phyloP scores from a whole-genome alignment of 2,888 invertebrate genomes.

The Lacanobia wlatinum region DNA sequence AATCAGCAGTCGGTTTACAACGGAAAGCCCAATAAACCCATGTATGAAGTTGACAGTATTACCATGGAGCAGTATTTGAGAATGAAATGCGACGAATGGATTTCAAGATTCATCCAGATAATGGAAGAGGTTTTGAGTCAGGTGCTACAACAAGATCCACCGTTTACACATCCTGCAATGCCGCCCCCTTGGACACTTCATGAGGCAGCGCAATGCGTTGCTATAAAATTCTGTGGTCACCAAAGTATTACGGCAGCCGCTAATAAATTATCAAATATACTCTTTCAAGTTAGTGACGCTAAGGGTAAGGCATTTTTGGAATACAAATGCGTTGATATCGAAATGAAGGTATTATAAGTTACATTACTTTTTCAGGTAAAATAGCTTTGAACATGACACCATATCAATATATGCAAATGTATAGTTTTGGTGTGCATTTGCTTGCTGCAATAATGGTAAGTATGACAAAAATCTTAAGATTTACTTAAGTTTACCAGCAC shows the following conservation, averaged over 20 bases:
- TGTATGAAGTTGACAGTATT: slow-evolving; percentile 76
- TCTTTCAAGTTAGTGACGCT: slow-evolving; percentile 74
- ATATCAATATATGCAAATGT: slow-evolving; percentile 87
- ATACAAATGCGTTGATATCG: background rate
- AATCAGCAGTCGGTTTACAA: slow-evolving; percentile 6
- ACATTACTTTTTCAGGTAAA: slow-evolving; percentile 84
- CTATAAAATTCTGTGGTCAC: slow-evolving; percentile 72
- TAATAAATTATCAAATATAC: slow-evolving; percentile 73
- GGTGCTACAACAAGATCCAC: slow-evolving; percentile 74
- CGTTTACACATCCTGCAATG: slow-evolving; percentile 65
- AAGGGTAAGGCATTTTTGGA: slow-evolving; percentile 70
- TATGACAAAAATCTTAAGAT: slow-evolving; percentile 7
- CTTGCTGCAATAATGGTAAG: slow-evolving; percentile 85
- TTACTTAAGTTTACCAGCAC: background rate
- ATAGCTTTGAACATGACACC: slow-evolving; percentile 86
- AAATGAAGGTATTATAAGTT: background rate
- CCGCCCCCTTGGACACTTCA: slow-evolving; percentile 82
- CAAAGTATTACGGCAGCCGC: slow-evolving; percentile 74
- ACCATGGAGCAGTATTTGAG: slow-evolving; percentile 78
- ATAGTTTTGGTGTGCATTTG: slow-evolving; percentile 88
- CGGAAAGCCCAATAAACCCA: slow-evolving; percentile 49
- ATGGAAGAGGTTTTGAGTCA: slow-evolving; percentile 84
- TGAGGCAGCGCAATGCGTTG: slow-evolving; percentile 80
- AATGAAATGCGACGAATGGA: slow-evolving; percentile 81
- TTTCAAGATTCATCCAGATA: slow-evolving; percentile 83